phyloP scores from a whole-genome alignment of 35 echinoderm and acorn worm genomes.

The Acanthaster planci region DNA sequence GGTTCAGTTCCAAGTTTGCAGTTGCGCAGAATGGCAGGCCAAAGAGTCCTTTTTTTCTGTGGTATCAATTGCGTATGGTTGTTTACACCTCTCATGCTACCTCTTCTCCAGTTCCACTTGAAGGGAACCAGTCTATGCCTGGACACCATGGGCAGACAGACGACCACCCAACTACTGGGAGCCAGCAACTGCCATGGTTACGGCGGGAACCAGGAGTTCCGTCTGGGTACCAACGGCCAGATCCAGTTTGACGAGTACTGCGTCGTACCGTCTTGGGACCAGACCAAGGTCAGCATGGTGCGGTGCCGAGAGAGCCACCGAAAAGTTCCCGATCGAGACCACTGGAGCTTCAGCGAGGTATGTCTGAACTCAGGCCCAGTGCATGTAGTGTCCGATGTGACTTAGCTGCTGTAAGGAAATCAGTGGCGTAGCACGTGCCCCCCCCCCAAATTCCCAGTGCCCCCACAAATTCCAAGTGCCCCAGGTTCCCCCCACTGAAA shows the following conservation, averaged over 20 bases:
- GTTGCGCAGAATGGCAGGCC: too few species aligned
- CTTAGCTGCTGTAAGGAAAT: background rate
- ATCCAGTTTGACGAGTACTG: slow-evolving; percentile 43
- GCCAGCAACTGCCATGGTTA: slow-evolving; percentile 56
- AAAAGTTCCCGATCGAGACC: background rate
- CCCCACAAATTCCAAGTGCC: background rate
- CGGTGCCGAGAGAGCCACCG: slow-evolving; percentile 19
- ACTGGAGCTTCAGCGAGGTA: slow-evolving; percentile 5
- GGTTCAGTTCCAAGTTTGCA: too few species aligned
- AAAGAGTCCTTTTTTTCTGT: too few species aligned
- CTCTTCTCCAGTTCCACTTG: background rate
- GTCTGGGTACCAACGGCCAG: slow-evolving; percentile 35
- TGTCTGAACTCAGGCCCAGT: background rate
- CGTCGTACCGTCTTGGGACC: background rate
- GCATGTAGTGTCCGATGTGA: background rate
- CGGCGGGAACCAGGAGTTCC: slow-evolving; percentile 73
- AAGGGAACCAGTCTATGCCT: slow-evolving; percentile 38
- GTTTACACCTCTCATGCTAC: too few species aligned
- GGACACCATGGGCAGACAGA: slow-evolving; percentile 44
- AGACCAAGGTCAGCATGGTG: background rate
- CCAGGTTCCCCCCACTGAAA: background rate
- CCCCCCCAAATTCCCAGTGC: too few species aligned
- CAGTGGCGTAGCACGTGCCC: background rate
- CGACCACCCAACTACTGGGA: slow-evolving; percentile 22
- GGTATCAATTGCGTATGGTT: too few species aligned